Evolutionary conservation across 1,140 invertebrate genomes (phyloP).

Genomic region (Spodoptera frugiperda): DNA sequence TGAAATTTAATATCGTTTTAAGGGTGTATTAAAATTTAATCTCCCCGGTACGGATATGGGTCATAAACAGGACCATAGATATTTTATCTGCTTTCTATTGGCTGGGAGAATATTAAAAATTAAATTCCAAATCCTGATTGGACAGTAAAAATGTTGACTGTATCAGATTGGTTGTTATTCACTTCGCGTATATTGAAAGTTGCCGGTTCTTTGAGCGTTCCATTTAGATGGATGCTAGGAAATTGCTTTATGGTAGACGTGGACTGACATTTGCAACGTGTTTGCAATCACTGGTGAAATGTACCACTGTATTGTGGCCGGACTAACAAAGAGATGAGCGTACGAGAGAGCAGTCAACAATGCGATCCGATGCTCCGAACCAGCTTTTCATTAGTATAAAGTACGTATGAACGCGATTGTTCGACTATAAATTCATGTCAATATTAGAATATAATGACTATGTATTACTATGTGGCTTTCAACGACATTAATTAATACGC

Average conservation of each 20-base stretch:
- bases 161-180: not conserved
- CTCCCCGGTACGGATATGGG: not conserved
- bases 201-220: not conserved
- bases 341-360: constrained; percentile 16
- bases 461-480: too few relatives aligned
- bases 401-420: not conserved
- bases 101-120: constrained; percentile 1
- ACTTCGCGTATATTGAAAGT: not conserved
- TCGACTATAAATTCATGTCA: not conserved
- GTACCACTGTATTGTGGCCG: constrained; percentile 9
- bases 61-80: not conserved
- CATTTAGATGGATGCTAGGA: constrained; percentile 1
- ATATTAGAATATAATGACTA: too few relatives aligned
- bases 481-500: too few relatives aligned
- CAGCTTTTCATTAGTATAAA: constrained; percentile 1
- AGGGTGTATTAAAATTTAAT: not conserved
- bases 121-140: constrained; percentile 2
- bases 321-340: constrained; percentile 16
- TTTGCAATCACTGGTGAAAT: constrained; percentile 5
- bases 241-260: constrained; percentile 14
- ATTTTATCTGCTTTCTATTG: not conserved
- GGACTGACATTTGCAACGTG: not conserved
- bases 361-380: constrained; percentile 8
- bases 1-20: not conserved
- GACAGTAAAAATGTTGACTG: not conserved